Evolutionary conservation across 1,140 invertebrate species (phyloP).

Genomic region (Maconellicoccus hirsutus): DNA sequence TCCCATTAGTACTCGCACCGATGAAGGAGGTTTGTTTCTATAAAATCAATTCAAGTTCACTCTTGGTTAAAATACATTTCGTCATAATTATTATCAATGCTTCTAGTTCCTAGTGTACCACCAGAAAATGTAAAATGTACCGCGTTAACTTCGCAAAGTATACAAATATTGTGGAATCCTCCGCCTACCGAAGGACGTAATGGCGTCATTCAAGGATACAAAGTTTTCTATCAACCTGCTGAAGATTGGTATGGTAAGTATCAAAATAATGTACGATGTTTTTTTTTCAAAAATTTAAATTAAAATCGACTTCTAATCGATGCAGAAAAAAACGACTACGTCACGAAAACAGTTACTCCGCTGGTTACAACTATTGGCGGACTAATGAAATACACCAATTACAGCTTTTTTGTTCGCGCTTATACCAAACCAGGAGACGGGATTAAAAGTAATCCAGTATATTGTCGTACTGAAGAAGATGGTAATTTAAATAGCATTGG

Average conservation of each 20-base stretch:
- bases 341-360: constrained; percentile 50
- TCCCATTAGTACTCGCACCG: constrained; percentile 65
- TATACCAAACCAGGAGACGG: constrained; percentile 69
- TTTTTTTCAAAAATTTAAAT: constrained; percentile 7
- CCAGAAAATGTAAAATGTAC: constrained; percentile 60
- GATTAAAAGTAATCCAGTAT: constrained; percentile 53
- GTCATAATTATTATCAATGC: too few relatives aligned
- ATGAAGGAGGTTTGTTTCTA: constrained; percentile 66
- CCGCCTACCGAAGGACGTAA: constrained; percentile 60
- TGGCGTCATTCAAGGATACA: constrained; percentile 72
- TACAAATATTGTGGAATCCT: constrained; percentile 75
- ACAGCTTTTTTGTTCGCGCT: constrained; percentile 71
- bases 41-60: too few relatives aligned
- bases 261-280: neutral
- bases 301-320: neutral
- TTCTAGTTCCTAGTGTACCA: constrained; percentile 55
- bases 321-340: constrained; percentile 32
- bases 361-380: constrained; percentile 55
- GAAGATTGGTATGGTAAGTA: constrained; percentile 39
- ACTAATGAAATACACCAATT: constrained; percentile 60
- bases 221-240: constrained; percentile 55
- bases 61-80: too few relatives aligned
- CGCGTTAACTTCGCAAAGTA: constrained; percentile 56
- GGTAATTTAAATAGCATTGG: constrained; percentile 36
- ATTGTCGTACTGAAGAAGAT: constrained; percentile 65